These are phyloP conservation scores for Heliconius melpomene DNA, from an alignment of 1,140 invertebrate species.

Conservation along the genomic window DNA sequence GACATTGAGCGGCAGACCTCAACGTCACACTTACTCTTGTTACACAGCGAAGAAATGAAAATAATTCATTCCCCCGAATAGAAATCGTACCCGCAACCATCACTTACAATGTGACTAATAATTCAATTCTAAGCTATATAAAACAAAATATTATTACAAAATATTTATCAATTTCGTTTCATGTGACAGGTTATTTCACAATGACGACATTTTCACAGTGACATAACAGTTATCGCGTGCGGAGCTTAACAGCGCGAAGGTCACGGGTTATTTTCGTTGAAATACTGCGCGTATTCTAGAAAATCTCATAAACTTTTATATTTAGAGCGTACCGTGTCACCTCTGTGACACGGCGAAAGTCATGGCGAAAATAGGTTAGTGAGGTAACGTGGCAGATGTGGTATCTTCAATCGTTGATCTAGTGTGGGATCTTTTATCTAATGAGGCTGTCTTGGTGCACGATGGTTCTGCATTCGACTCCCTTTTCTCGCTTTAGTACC, in stretches of 20 bases:
- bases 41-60: neutral
- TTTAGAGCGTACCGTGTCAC: slow-evolving; percentile 28
- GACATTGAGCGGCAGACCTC: neutral
- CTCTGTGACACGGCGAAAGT: slow-evolving; percentile 32
- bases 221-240: neutral
- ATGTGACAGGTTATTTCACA: neutral
- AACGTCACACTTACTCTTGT: neutral
- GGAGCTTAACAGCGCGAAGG: slow-evolving; percentile 25
- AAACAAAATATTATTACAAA: too few relatives aligned
- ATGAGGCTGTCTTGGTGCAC: too few relatives aligned
- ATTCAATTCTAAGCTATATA: too few relatives aligned
- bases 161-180: too few relatives aligned
- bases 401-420: too few relatives aligned
- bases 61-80: neutral
- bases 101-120: too few relatives aligned
- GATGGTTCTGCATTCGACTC: too few relatives aligned
- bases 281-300: slow-evolving; percentile 23
- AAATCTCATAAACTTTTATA: slow-evolving; percentile 28
- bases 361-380: slow-evolving; percentile 27
- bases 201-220: neutral
- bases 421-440: too few relatives aligned
- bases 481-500: too few relatives aligned
- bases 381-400: neutral
- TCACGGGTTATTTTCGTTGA: slow-evolving; percentile 33
- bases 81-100: neutral